phyloP scores from a whole-genome alignment of 1,140 invertebrate genomes.

The Drosophila athabasca region DNA sequence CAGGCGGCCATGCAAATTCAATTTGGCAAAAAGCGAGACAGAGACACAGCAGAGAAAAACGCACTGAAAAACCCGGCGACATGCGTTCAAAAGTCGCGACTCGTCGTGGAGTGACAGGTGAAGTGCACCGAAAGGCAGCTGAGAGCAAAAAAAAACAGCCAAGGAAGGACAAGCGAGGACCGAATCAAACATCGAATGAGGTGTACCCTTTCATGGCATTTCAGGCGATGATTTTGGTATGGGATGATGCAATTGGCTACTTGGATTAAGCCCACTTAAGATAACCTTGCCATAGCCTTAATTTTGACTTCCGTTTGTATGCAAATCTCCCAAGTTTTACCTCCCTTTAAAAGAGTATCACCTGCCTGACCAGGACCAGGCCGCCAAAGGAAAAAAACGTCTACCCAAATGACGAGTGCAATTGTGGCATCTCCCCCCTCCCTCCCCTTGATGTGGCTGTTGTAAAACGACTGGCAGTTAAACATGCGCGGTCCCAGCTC shows the following conservation, averaged over 20 bases:
- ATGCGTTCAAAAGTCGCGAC: slow-evolving; percentile 71
- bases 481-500: slow-evolving; percentile 50
- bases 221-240: no score
- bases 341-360: background rate
- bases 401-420: slow-evolving; percentile 62
- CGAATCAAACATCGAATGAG: background rate
- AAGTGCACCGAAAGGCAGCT: slow-evolving; percentile 9
- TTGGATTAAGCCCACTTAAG: no score
- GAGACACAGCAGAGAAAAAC: slow-evolving; percentile 29
- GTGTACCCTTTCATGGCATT: background rate
- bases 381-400: slow-evolving; percentile 17
- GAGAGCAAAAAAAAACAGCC: slow-evolving; percentile 6
- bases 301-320: no score
- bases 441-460: slow-evolving; percentile 11
- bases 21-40: slow-evolving; percentile 51
- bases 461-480: slow-evolving; percentile 35
- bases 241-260: no score
- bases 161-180: background rate
- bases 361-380: no score
- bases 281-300: no score
- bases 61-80: slow-evolving; percentile 46
- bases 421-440: slow-evolving; percentile 58
- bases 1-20: slow-evolving; percentile 69
- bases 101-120: slow-evolving; percentile 61
- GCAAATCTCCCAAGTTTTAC: background rate